These are phyloP conservation scores for Rhizoglyphus robini DNA, from an alignment of 1,140 invertebrate species.

Conservation along the genomic window DNA sequence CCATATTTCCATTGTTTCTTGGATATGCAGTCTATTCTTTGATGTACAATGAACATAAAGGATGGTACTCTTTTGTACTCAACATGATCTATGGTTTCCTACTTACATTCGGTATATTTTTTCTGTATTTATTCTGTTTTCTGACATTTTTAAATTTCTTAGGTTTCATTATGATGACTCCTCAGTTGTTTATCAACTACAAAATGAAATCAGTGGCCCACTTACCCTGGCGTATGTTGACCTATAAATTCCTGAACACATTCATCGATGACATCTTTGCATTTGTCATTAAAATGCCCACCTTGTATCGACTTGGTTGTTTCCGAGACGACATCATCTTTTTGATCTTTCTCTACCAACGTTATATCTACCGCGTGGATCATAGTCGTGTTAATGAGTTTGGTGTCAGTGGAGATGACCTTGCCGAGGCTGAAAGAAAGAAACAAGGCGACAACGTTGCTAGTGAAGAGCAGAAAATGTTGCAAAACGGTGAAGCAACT, in stretches of 20 bases:
- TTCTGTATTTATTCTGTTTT: conserved; percentile 15
- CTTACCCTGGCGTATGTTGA: conserved; percentile 97
- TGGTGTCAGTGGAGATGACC: conserved; percentile 51
- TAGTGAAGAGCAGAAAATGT: background rate
- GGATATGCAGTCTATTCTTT: conserved; percentile 91
- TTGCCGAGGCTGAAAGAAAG: conserved; percentile 23
- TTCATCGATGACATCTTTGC: conserved; percentile 99
- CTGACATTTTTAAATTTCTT: conserved; percentile 23
- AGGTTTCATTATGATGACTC: conserved; percentile 99
- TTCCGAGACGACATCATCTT: conserved; percentile 97
- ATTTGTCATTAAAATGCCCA: conserved; percentile 99
- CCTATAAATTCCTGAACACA: conserved; percentile 98
- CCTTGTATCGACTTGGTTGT: conserved; percentile 79
- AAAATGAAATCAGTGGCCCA: conserved; percentile 98
- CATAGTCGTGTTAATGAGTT: conserved; percentile 88
- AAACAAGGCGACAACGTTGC: background rate
- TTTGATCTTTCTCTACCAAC: conserved; percentile 95
- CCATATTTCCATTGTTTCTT: conserved; percentile 76
- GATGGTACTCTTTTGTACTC: conserved; percentile 83
- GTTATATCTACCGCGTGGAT: conserved; percentile 95
- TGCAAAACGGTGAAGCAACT: background rate
- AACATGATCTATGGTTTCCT: conserved; percentile 95
- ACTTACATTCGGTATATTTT: conserved; percentile 69
- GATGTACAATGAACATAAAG: conserved; percentile 93
- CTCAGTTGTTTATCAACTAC: conserved; percentile 97